Evolutionary conservation across 2,888 invertebrate species (phyloP).

Genomic region (Drosophila differens): DNA sequence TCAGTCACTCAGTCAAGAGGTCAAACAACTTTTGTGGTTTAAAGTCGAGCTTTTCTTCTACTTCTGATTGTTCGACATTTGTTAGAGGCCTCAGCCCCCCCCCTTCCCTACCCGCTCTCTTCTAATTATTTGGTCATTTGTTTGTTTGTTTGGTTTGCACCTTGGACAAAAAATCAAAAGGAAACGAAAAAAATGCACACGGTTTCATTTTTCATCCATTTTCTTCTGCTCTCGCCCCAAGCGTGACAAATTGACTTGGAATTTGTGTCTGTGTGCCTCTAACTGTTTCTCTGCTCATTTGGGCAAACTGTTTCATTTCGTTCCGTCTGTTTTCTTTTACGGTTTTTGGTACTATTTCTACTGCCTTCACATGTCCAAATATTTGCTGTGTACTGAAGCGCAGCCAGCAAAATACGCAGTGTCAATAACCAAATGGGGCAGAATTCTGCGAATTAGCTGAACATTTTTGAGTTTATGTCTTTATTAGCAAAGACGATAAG

Average conservation of each 20-base stretch:
- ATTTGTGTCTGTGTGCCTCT: conserved; percentile 44
- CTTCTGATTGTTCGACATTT: conserved; percentile 34
- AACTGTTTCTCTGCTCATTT: conserved; percentile 32
- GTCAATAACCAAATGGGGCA: conserved; percentile 37
- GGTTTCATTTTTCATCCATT: conserved; percentile 27
- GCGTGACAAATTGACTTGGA: conserved; percentile 74
- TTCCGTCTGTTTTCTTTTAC: conserved; percentile 29
- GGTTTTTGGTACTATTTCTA: conserved; percentile 22
- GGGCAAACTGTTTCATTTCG: conserved; percentile 38
- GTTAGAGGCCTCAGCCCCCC: conserved; percentile 9
- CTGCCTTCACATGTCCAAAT: conserved; percentile 55
- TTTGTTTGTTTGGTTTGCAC: conserved; percentile 59
- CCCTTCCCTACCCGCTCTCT: background rate
- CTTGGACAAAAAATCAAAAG: conserved; percentile 17
- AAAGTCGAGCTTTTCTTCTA: conserved; percentile 47
- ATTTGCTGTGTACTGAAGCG: conserved; percentile 59
- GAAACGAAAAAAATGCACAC: conserved; percentile 43
- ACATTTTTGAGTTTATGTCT: conserved; percentile 64
- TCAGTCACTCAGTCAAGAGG: conserved; percentile 65
- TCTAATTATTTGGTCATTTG: conserved; percentile 69
- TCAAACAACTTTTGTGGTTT: conserved; percentile 72
- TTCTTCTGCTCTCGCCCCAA: conserved; percentile 20
- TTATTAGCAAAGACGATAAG: conserved; percentile 66
- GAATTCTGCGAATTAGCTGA: conserved; percentile 54
- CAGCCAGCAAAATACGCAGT: conserved; percentile 29